A percentile compares a stretch with the other conserved stretches of the same genome.
Evolutionary conservation across 2,113 vertebrate genomes (phyloP).

Genomic region (Lipophrys pholis): DNA sequence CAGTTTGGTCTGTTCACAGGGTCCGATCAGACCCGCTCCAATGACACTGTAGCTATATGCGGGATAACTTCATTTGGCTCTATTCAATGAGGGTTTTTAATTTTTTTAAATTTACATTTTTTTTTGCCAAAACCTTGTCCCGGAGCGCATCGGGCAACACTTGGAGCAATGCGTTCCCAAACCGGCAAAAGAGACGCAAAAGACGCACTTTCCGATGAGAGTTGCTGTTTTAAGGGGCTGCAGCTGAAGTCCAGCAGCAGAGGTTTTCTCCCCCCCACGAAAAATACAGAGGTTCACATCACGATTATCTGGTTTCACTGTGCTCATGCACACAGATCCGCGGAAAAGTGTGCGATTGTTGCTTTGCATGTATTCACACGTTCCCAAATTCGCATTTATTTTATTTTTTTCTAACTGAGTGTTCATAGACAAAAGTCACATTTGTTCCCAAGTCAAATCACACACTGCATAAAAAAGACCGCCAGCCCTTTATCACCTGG

Average conservation of each 20-base stretch:
- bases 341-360: too few species aligned
- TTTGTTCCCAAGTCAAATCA: background rate
- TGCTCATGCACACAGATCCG: too few species aligned
- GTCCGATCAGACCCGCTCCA: background rate
- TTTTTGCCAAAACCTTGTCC: conserved; percentile 5
- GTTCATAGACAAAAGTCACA: background rate
- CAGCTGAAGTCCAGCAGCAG: background rate
- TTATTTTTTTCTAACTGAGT: background rate
- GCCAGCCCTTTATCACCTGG: background rate
- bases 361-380: too few species aligned
- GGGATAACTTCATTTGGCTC: background rate
- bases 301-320: background rate
- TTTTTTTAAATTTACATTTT: too few species aligned
- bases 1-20: background rate
- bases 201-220: conserved; percentile 10
- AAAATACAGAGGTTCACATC: background rate
- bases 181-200: background rate
- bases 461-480: background rate
- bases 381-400: background rate
- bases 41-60: too few species aligned
- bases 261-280: background rate
- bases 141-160: background rate
- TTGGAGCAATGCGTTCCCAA: too few species aligned
- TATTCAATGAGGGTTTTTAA: background rate
- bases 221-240: background rate